A percentile compares a stretch with the other conserved stretches of the same genome.
Evolutionary conservation across 2,113 vertebrate genomes (phyloP).

Genomic region (Leucosticte australis): DNA sequence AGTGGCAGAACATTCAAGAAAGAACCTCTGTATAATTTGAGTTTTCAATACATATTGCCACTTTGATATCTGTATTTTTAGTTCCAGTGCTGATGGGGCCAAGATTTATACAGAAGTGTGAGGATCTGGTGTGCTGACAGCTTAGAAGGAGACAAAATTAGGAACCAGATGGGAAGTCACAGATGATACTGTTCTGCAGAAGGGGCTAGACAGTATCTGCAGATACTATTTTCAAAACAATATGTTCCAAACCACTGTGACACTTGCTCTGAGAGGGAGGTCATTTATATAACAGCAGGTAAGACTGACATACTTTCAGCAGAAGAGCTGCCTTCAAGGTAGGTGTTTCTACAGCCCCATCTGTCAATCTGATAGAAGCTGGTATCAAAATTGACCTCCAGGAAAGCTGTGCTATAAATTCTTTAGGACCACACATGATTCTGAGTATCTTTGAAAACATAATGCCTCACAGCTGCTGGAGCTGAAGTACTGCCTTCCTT

Average conservation of each 20-base stretch:
- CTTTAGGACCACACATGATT: conserved; percentile 55
- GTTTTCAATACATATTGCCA: background rate
- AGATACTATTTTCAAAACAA: conserved; percentile 2
- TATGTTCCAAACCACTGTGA: background rate
- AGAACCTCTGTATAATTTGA: background rate
- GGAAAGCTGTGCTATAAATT: conserved; percentile 37
- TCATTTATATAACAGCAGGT: background rate
- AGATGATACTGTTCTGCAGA: background rate
- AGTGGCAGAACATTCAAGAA: background rate
- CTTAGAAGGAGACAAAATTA: conserved; percentile 4
- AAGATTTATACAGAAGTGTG: background rate
- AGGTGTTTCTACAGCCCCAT: background rate
- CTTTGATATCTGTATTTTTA: conserved; percentile 5
- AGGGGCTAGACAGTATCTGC: background rate
- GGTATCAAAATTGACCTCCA: conserved; percentile 31
- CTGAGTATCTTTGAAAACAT: conserved; percentile 44
- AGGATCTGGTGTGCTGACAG: background rate
- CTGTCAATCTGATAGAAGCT: background rate
- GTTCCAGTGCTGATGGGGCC: background rate
- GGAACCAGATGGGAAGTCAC: conserved; percentile 17
- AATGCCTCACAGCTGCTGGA: conserved; percentile 52
- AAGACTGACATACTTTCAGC: background rate
- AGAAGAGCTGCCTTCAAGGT: background rate
- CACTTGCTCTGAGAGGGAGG: background rate
- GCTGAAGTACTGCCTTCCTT: background rate